Base-by-base conservation (phyloP, 2,888 invertebrate species). In the Hedya salicella region DNA sequence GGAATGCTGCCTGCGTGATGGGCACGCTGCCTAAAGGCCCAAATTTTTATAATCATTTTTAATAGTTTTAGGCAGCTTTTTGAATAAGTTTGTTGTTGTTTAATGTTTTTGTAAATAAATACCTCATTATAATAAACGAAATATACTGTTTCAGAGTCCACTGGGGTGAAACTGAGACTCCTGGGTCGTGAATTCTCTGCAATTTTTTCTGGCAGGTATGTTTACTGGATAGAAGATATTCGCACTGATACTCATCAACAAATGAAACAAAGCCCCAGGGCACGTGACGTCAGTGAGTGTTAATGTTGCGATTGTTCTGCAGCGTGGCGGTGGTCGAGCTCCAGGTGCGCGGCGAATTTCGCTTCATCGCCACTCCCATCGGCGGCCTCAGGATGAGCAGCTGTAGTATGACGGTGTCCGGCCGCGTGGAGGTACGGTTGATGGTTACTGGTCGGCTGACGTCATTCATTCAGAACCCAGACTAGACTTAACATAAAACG, bases 121-220 rank as follows among this genome's bases (percentile, higher is more conserved):
- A n/a, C n/a, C n/a, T n/a, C n/a, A n/a, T n/a, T n/a, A n/a, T n/a
- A n/a, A n/a, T n/a, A n/a, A n/a, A n/a, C n/a, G n/a, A n/a, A n/a
- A n/a, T n/a, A n/a, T n/a, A 30, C 1, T 50, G 30, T 50, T 50
- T 32, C n/a, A 50, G 50, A 50, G 30, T 50, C 50, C 2, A 11
- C 11, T 0, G 49, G 49, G 2, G 2, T 14, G 30, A 8, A 30
- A 14, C 30, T 11, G 30, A 14, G 8, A 2, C 3, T 50, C 0
- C 14, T 32, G 9, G 32, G 32, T 3, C 49, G 25, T 5, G 14
- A 49, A 14, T 30, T 14, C 13, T n/a, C n/a, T n/a, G 25, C 25
- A 5, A 14, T 25, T 0, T 4, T 25, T 8, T 49, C 25, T 11
- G 49, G 49, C 25, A 14, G 6, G 49, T 49, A 49, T 25, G 49